Base-by-base conservation (phyloP, 2,797 vertebrate genomes). In the Melanotaenia trifasciata region DNA sequence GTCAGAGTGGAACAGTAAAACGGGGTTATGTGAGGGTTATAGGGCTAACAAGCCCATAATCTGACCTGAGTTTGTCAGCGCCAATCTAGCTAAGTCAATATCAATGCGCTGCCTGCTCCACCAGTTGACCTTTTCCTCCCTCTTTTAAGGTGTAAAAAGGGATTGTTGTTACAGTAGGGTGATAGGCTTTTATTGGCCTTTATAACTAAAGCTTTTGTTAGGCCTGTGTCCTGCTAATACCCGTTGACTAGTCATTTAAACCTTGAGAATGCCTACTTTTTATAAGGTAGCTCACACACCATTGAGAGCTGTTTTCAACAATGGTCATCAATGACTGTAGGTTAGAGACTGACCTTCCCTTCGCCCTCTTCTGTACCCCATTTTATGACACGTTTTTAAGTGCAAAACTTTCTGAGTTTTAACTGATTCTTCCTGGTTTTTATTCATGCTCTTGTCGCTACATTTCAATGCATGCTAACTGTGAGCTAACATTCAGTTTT, bases 131-230 rank as follows among this genome's bases (percentile, higher is more conserved):
- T 93, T 92, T 93, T 87, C 89, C 86, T 89, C 77, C 85, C 86
- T 90, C 88, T 89, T 90, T 85, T 79, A 83, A 81, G 87, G 89
- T 82, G 80, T 93, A 90, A 93, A 93, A 92, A 91, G 80, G 89
- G 87, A 87, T 92, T 91, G 90, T 94, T 93, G 87, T 94, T 94
- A 95, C 94, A 93, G 93, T 94, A 93, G 87, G 89, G 90, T 92
- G 92, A 94, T 91, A 83, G 91, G 77, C 80, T 87, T 95, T 94
- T 94, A 95, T 93, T 93, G 90, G 86, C 84, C 84, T 93, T 93
- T 95, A 94, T 91, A 89, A 84, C 92, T 71, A 78, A 64, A 84
- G 87, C 85, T 89, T 94, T 94, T 95, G 93, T 95, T 92, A 80
- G 73, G 84, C 79, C 84, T 93, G 90, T 92, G 89, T 93, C 84